A percentile compares a stretch with the other conserved stretches of the same genome.
Conservation (phyloP, 2,113 vertebrate species). For the Oncorhynchus tshawytscha region DNA sequence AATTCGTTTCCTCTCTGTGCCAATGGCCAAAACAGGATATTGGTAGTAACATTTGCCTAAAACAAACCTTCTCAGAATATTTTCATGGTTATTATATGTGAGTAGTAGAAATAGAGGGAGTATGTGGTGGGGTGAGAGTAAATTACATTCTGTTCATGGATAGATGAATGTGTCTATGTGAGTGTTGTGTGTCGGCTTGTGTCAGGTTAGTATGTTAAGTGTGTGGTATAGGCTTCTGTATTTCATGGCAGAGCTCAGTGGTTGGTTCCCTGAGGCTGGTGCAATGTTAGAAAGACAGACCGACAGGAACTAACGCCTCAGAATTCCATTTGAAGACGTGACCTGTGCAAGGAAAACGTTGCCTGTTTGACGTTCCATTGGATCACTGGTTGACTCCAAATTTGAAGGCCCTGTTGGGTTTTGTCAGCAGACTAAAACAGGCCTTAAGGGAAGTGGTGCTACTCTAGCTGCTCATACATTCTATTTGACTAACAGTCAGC, state of each 20-base stretch:
- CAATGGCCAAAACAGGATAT: too few species aligned
- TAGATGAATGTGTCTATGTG: neutral
- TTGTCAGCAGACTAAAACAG: conserved; percentile 4
- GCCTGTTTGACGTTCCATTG: conserved; percentile 53
- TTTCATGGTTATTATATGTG: too few species aligned
- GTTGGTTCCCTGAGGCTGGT: neutral
- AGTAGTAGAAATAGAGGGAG: neutral
- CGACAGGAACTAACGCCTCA: conserved; percentile 33
- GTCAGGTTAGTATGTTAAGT: too few species aligned
- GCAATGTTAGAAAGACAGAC: conserved; percentile 8
- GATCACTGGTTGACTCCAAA: conserved; percentile 30
- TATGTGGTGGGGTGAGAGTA: too few species aligned
- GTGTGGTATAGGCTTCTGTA: too few species aligned
- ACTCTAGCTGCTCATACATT: neutral
- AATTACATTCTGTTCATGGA: neutral
- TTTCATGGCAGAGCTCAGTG: too few species aligned
- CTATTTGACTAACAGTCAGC: too few species aligned
- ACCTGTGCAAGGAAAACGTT: conserved; percentile 45
- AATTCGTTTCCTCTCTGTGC: neutral
- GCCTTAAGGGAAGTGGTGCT: neutral
- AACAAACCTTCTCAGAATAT: too few species aligned
- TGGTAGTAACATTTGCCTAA: too few species aligned
- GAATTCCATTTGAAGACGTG: conserved; percentile 34
- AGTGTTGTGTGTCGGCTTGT: neutral
- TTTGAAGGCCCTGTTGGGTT: neutral